Base-by-base conservation (phyloP, 2,888 invertebrate genomes). In the Protophormia terraenovae region DNA sequence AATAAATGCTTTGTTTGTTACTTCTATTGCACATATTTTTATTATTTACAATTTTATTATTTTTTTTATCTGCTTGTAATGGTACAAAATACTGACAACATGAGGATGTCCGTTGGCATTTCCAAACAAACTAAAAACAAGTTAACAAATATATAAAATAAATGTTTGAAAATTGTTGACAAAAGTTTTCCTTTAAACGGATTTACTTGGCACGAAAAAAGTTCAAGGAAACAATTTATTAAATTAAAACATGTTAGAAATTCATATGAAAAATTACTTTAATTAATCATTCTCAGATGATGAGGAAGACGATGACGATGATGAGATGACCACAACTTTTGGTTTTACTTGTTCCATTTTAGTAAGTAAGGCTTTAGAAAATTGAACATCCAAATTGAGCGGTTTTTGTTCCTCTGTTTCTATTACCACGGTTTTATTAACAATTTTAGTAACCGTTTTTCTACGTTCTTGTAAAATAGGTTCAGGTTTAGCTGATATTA, bases 361-460 rank as follows among this genome's bases (percentile, higher is more conserved):
- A 1, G 8, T 32, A 19, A 62, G 6, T 4, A 35, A 19, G 14
- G 62, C 62, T 16, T 38, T 29, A 0, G 16, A 19, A 10, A 27
- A 12, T 6, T n/a, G 22, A 1, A 16, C 16, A n/a, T 45, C 35
- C 3, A 82, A 55, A 3, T 45, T 14, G 1, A 76, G 45, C 0
- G 82, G 82, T 14, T 38, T 55, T 2, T 3, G 10, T 0, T 72
- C 45, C 29, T 66, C 55, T 2, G 53, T 55, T 45, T 55, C 45
- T 0, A 83, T 10, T 0, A 77, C 19, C n/a, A 55, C 12, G 0
- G 55, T 76, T n/a, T 76, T 83, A n/a, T 45, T 38, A 1, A 2
- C 6, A 14, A 77, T 38, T 66, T 35, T 77, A 10, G 27, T 6
- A 2, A 83, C 38, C 7, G 76, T 77, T 77, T 29, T 72, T 8